Base-by-base conservation (phyloP, 2,888 invertebrate genomes). In the Cerastis rubricosa region DNA sequence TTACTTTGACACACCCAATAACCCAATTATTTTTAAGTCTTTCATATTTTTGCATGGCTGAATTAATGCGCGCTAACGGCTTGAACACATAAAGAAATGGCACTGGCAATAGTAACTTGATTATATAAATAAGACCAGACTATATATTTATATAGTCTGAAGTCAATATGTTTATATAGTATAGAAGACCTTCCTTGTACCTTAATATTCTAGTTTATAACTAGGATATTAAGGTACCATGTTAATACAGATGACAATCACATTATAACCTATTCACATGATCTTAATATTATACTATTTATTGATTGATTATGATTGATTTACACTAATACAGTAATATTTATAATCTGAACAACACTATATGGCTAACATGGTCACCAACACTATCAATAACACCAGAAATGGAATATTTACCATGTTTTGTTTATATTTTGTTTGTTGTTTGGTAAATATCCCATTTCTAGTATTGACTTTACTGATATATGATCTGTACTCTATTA, bases 11-110 rank as follows among this genome's bases (percentile, higher is more conserved):
- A 74, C 22, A 80, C n/a, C 9, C 22, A 19, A 57, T 6, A 17
- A 80, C n/a, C 7, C 17, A 19, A 45, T 6, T 43, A 40, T 43
- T 29, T 11, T 63, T 19, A 17, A 64, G 7, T n/a, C 1, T 63
- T 43, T 35, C 1, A 45, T 25, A 80, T 43, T n/a, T 12, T 43
- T 54, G 17, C 12, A 17, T 57, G 12, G 47, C 25, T 49, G n/a
- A 43, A 49, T n/a, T 25, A 65, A 64, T 65, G 29, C 59, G 82
- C 85, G 29, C 59, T n/a, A 19, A 35, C 35, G 35, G 76, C 82
- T 81, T 76, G n/a, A 47, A 63, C 54, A 71, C 29, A 68, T 54
- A 25, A 47, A 45, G 35, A 71, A 76, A 35, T 73, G 5, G 77
- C 82, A 82, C 35, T 66, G 17, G 83, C 77, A 75, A n/a, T 40